Evolutionary conservation across 2,888 invertebrate genomes (phyloP).

Genomic region (Pandemis cinnamomeana): DNA sequence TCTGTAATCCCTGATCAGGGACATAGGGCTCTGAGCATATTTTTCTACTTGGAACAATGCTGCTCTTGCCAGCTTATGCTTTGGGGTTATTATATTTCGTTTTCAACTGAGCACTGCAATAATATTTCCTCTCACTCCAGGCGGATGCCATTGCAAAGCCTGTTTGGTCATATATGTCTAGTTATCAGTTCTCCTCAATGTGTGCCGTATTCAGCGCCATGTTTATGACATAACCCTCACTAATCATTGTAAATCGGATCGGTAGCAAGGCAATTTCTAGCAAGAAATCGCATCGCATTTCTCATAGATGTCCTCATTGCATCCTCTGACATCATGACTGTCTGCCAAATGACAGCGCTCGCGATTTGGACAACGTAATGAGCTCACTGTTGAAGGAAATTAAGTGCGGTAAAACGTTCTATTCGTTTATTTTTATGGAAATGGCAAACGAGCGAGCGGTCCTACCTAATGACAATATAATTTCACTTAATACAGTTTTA

Average conservation of each 20-base stretch:
- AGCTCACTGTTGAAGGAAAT: constrained; percentile 24
- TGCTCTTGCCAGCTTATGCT: too few species aligned
- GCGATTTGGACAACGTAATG: constrained; percentile 15
- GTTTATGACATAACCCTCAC: too few species aligned
- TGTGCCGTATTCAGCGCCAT: too few species aligned
- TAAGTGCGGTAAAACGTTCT: constrained; percentile 24
- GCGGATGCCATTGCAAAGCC: too few species aligned
- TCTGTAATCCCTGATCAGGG: too few species aligned
- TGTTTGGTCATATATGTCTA: too few species aligned
- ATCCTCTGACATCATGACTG: neutral
- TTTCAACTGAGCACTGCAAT: too few species aligned
- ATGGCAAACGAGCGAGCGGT: constrained; percentile 38
- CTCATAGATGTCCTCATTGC: neutral
- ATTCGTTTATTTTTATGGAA: constrained; percentile 39
- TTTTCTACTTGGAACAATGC: too few species aligned
- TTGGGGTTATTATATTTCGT: too few species aligned
- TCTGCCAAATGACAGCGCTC: constrained; percentile 8
- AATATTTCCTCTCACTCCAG: too few species aligned
- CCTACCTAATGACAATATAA: constrained; percentile 42
- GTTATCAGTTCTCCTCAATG: too few species aligned
- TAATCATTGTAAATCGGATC: neutral
- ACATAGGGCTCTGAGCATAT: too few species aligned
- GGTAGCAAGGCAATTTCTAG: neutral
- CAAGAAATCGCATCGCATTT: neutral
- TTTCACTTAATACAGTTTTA: constrained; percentile 42